phyloP scores from a whole-genome alignment of 2,888 invertebrate species.

The Chalcis sispes region DNA sequence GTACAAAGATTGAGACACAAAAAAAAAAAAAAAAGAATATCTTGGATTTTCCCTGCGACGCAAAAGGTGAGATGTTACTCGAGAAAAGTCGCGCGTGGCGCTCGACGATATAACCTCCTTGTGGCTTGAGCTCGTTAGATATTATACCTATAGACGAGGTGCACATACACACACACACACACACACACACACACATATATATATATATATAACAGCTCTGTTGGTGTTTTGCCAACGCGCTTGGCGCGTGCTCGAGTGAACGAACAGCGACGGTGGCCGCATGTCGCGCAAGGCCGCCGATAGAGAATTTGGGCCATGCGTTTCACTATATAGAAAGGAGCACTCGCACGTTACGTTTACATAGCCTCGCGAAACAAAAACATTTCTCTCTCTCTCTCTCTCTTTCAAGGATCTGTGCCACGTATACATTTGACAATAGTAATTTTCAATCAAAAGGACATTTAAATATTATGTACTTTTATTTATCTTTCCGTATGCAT shows the following conservation, averaged over 20 bases:
- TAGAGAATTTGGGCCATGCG: slow-evolving; percentile 70
- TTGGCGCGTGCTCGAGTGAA: slow-evolving; percentile 43
- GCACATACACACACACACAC: no score
- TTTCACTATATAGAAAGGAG: slow-evolving; percentile 68
- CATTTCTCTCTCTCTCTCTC: slow-evolving; percentile 2
- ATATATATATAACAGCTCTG: slow-evolving; percentile 14
- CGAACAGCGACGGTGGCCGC: no score
- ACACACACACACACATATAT: not conserved
- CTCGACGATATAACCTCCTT: not conserved
- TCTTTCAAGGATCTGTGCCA: not conserved
- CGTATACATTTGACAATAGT: not conserved
- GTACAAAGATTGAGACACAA: no score
- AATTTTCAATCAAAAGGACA: no score
- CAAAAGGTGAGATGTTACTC: no score
- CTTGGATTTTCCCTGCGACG: no score
- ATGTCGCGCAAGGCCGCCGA: slow-evolving; percentile 57
- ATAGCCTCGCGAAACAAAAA: slow-evolving; percentile 37
- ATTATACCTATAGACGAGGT: not conserved
- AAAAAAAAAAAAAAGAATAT: no score
- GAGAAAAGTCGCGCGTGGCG: not conserved
- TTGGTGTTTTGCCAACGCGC: slow-evolving; percentile 22
- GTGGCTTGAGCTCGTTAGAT: not conserved
- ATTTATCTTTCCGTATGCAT: no score
- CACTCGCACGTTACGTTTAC: slow-evolving; percentile 49
- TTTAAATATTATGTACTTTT: no score